phyloP scores from a whole-genome alignment of 2,888 invertebrate species.

The Tetheella fluctuosa region DNA sequence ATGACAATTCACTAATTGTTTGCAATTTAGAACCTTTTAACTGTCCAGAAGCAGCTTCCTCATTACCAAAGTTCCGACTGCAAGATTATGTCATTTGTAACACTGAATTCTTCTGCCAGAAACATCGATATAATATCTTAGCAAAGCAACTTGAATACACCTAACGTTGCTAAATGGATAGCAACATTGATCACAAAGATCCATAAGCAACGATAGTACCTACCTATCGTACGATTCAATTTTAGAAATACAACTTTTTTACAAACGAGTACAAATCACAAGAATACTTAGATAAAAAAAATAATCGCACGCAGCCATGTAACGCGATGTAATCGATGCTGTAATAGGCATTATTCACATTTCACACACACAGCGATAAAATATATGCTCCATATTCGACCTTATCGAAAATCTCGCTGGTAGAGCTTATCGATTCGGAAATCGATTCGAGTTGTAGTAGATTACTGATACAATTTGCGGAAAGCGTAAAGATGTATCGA shows the following conservation, averaged over 20 bases:
- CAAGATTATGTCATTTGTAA: conserved; percentile 4
- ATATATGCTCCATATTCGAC: not conserved
- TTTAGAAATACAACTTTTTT: not conserved
- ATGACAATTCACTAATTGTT: conserved; percentile 5
- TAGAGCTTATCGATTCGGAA: not conserved
- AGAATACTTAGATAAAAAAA: not conserved
- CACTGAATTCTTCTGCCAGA: not conserved
- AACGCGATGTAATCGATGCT: not conserved
- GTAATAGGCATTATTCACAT: not conserved
- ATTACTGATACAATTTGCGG: conserved; percentile 1
- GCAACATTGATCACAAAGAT: not conserved
- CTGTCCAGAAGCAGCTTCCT: conserved; percentile 9
- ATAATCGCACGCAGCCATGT: not conserved
- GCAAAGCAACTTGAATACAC: not conserved
- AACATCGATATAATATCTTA: not conserved
- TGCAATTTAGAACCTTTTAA: not conserved
- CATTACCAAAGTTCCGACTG: not conserved
- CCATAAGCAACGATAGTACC: no score
- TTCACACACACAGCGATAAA: no score
- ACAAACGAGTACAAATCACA: conserved; percentile 5
- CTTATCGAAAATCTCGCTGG: not conserved
- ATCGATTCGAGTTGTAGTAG: not conserved
- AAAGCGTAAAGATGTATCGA: conserved; percentile 1
- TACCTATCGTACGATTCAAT: not conserved
- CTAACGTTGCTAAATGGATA: not conserved